phyloP scores from a whole-genome alignment of 2,113 vertebrate species.

The Polypterus bichir region DNA sequence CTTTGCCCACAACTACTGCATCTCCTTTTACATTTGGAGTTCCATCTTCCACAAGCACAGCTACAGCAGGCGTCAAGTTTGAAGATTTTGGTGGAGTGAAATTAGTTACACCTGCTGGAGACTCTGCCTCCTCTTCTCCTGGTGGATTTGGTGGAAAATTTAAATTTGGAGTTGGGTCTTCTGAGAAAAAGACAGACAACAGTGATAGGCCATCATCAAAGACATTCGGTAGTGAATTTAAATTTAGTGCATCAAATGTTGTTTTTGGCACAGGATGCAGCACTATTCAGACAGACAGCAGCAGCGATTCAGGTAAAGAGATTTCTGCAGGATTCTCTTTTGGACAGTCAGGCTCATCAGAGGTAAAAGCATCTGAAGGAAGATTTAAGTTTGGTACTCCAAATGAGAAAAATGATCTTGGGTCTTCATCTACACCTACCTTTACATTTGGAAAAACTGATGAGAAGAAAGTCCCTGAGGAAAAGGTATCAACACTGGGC shows the following conservation, averaged over 20 bases:
- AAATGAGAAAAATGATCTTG: constrained; percentile 43
- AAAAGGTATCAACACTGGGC: constrained; percentile 29
- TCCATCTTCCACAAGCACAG: constrained; percentile 34
- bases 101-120: constrained; percentile 38
- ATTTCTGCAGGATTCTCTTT: constrained; percentile 52
- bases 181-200: constrained; percentile 48
- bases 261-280: constrained; percentile 43
- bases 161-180: constrained; percentile 48
- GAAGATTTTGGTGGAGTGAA: constrained; percentile 53
- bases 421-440: constrained; percentile 26
- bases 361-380: constrained; percentile 42
- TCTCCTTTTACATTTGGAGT: constrained; percentile 56
- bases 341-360: constrained; percentile 38
- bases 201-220: constrained; percentile 51
- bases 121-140: constrained; percentile 34
- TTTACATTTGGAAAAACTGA: constrained; percentile 54
- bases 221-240: constrained; percentile 47
- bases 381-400: constrained; percentile 45
- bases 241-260: constrained; percentile 46
- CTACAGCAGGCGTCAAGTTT: constrained; percentile 64
- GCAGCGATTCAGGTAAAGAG: constrained; percentile 33
- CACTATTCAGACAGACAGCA: constrained; percentile 45
- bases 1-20: constrained; percentile 29
- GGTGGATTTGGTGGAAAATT: constrained; percentile 47
- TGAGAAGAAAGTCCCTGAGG: constrained; percentile 33